A percentile compares a stretch with the other conserved stretches of the same genome.
Conservation (phyloP, 2,888 invertebrate genomes). For the Xiphydria camelus region DNA sequence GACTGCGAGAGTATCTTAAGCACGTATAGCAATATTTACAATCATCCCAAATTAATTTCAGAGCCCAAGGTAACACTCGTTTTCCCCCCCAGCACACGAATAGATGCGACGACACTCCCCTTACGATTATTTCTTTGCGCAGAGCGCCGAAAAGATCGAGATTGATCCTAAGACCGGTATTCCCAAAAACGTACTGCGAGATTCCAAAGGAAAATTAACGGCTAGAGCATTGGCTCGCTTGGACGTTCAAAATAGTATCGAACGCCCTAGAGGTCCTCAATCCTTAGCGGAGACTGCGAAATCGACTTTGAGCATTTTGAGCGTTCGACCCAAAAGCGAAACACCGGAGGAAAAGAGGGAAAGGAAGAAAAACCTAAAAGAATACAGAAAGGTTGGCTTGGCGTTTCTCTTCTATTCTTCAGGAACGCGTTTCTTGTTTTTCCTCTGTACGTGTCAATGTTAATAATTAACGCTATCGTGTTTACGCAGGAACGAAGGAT, state of each 20-base stretch:
- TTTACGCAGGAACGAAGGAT: slow-evolving; percentile 68
- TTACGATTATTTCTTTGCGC: slow-evolving; percentile 30
- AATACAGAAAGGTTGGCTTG: slow-evolving; percentile 66
- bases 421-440: no score
- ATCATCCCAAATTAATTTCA: slow-evolving; percentile 86
- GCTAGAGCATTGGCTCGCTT: slow-evolving; percentile 70
- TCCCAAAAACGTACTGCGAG: slow-evolving; percentile 69
- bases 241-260: slow-evolving; percentile 58
- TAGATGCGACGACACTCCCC: slow-evolving; percentile 21
- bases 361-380: slow-evolving; percentile 77
- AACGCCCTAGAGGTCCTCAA: slow-evolving; percentile 57
- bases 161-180: slow-evolving; percentile 76
- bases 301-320: slow-evolving; percentile 71
- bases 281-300: slow-evolving; percentile 68
- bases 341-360: slow-evolving; percentile 74
- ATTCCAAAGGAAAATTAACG: slow-evolving; percentile 66
- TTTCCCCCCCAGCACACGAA: no score
- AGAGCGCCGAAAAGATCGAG: slow-evolving; percentile 66
- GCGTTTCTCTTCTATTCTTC: no score
- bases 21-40: slow-evolving; percentile 88
- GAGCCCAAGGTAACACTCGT: slow-evolving; percentile 68
- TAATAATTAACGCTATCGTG: no score
- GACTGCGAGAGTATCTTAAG: slow-evolving; percentile 91
- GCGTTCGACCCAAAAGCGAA: slow-evolving; percentile 76
- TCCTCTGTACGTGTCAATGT: no score